A percentile compares a stretch with the other conserved stretches of the same genome.
Conservation (phyloP, 92 coral and sea anemone genomes). For the Actinernus sp. region DNA sequence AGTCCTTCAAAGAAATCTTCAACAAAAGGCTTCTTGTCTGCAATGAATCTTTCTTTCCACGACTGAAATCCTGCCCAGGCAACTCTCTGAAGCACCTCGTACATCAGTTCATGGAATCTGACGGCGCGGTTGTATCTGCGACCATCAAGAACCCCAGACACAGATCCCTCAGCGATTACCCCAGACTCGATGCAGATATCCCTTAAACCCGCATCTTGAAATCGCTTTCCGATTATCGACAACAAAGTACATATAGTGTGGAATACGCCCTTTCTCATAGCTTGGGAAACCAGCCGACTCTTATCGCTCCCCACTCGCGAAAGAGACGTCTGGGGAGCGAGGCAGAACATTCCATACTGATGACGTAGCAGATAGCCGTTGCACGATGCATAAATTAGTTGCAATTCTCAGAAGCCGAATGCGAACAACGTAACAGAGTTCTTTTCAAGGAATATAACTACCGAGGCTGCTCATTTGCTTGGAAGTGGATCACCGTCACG, state of each 20-base stretch:
- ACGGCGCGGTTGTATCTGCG: slow-evolving; percentile 28
- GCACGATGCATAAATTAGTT: too few relatives aligned
- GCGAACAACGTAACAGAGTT: too few relatives aligned
- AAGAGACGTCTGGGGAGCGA: too few relatives aligned
- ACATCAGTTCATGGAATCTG: slow-evolving; percentile 33
- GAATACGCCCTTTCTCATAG: slow-evolving; percentile 54
- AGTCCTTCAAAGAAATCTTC: slow-evolving; percentile 8
- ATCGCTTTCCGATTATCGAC: slow-evolving; percentile 64
- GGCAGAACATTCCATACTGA: too few relatives aligned
- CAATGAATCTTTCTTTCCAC: not conserved
- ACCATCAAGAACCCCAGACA: slow-evolving; percentile 28
- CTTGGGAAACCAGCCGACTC: too few relatives aligned
- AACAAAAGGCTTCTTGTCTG: slow-evolving; percentile 5
- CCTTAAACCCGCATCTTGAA: slow-evolving; percentile 62
- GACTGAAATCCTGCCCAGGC: slow-evolving; percentile 30
- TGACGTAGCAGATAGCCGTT: too few relatives aligned
- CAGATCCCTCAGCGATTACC: slow-evolving; percentile 52
- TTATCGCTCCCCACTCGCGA: too few relatives aligned
- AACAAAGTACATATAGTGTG: slow-evolving; percentile 49
- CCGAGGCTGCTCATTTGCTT: too few relatives aligned
- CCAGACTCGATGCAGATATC: slow-evolving; percentile 56
- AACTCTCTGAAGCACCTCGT: slow-evolving; percentile 33
- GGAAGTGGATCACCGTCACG: too few relatives aligned
- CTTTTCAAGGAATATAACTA: too few relatives aligned
- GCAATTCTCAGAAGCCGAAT: too few relatives aligned